Evolutionary conservation across 2,797 vertebrate genomes (phyloP).

Genomic region (Salmo trutta): DNA sequence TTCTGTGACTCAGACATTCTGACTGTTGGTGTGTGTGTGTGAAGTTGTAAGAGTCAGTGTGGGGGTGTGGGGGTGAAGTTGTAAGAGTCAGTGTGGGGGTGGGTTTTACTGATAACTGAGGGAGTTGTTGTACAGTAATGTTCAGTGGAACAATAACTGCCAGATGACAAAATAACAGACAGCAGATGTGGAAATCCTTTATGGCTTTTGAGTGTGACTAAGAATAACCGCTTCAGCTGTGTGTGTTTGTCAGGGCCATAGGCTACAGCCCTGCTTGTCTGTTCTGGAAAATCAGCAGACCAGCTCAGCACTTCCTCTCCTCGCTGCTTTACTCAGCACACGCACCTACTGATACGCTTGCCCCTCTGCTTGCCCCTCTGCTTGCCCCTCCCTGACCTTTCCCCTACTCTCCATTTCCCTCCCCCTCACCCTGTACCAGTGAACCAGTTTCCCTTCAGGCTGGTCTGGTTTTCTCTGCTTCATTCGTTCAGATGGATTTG

Average conservation of each 20-base stretch:
- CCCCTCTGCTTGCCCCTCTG: not conserved
- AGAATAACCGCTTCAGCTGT: not conserved
- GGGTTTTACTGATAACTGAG: not conserved
- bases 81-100: constrained; percentile 13
- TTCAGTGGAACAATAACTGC: not conserved
- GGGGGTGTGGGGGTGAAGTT: constrained; percentile 7
- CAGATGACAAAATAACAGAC: not conserved
- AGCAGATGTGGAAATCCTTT: not conserved
- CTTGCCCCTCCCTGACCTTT: not conserved
- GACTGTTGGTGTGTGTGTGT: not conserved
- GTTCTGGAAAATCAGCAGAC: constrained; percentile 12
- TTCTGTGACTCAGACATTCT: not conserved
- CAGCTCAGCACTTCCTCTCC: constrained; percentile 11
- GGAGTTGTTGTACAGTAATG: not conserved
- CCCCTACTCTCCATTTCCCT: not conserved
- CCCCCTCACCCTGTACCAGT: not conserved
- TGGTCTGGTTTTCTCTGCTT: constrained; percentile 1
- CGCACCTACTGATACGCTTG: constrained; percentile 15
- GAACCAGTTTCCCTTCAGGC: not conserved
- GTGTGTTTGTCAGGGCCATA: constrained; percentile 5
- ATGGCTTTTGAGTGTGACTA: not conserved
- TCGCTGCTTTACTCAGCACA: constrained; percentile 6
- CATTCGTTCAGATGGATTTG: not conserved
- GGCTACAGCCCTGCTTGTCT: not conserved
- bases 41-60: constrained; percentile 5